Percentiles rank a stretch among this genome's conserved stretches.
Conservation (phyloP, 1,140 invertebrate species). For the Lucilia cuprina region DNA sequence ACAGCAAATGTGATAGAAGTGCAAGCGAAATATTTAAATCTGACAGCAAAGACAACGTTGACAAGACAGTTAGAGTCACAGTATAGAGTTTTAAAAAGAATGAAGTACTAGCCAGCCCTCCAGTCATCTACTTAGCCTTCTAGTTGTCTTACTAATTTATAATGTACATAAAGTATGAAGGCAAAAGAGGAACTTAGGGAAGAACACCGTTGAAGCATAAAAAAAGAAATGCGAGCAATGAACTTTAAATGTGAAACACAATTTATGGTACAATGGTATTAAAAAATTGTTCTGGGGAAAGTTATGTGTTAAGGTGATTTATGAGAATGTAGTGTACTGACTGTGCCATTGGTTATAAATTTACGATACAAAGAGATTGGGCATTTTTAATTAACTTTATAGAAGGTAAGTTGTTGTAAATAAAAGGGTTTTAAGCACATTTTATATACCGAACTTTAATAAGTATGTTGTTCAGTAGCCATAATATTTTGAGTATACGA, state of each 20-base stretch:
- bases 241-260: not conserved
- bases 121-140: not conserved
- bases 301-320: too few relatives aligned
- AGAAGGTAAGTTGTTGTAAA: too few relatives aligned
- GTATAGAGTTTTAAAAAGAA: not conserved
- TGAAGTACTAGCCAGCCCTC: not conserved
- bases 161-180: not conserved
- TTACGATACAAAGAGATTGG: too few relatives aligned
- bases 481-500: too few relatives aligned
- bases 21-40: slow-evolving; percentile 11
- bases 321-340: too few relatives aligned
- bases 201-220: not conserved
- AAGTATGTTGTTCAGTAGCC: too few relatives aligned
- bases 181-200: not conserved
- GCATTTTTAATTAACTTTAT: too few relatives aligned
- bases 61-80: not conserved
- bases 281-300: too few relatives aligned
- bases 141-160: not conserved
- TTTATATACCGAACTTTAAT: too few relatives aligned
- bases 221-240: not conserved
- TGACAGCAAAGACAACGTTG: slow-evolving; percentile 7
- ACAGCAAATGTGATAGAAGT: not conserved
- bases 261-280: too few relatives aligned
- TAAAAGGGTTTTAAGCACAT: too few relatives aligned
- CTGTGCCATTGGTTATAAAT: too few relatives aligned